Evolutionary conservation across 2,797 vertebrate species (phyloP), one percentile per base, ranked within the genome.

Genomic region (Gallirallus australis): DNA sequence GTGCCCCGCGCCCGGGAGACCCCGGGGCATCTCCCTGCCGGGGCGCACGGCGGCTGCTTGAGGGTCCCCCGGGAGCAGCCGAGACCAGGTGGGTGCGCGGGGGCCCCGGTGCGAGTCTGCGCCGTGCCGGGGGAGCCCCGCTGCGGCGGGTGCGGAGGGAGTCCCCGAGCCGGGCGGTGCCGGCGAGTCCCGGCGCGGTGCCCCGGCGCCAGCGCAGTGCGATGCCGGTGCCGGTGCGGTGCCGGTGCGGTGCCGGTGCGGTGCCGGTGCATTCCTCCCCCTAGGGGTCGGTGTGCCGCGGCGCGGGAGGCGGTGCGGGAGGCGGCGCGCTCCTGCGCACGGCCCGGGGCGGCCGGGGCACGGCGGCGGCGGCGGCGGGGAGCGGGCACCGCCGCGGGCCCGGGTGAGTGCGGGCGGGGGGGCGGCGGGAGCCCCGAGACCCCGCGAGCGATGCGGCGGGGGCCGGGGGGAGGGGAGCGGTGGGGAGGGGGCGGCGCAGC

Each of bases 211-310:
- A 25, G 20, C 53, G 39, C 15, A 12, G 52, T n/a, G 25, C 12
- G 14, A 8, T 7, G 13, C 64, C 15, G 23, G 47, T 48, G 64
- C 65, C 17, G n/a, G 45, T 33, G 39, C 30, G 40, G 53, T 56
- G 20, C 40, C 53, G 14, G 31, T 71, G 40, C 30, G 40, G 54
- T 56, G 20, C 42, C 54, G 15, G 31, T 71, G 71, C 82, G 66
- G 75, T 73, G 72, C 53, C 88, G 72, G 89, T 89, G 86, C 89
- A 92, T 94, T 95, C 94, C 94, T 92, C 80, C 94, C 92, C 86
- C 83, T 90, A 93, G 92, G 90, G 94, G 92, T 75, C 90, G 90
- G 90, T 90, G 80, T 88, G 80, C 65, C 40, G 82, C 75, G 70
- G 92, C 10, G 77, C 66, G 82, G 86, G 71, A 15, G 91, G 85